These are phyloP conservation scores for Podarcis cretensis DNA, from an alignment of 2,113 vertebrate species.

Conservation along the genomic window DNA sequence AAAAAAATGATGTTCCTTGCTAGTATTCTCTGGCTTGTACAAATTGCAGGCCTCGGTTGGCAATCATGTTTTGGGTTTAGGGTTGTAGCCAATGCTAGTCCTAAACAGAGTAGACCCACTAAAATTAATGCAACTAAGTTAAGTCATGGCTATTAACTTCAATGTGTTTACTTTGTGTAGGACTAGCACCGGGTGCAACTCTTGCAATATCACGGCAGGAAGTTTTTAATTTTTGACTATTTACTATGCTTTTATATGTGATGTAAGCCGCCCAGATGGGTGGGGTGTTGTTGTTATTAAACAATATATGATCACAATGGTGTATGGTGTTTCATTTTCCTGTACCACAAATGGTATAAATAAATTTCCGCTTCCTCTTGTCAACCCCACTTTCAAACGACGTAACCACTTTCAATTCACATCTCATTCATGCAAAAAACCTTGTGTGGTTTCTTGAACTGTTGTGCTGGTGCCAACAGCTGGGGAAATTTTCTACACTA, in stretches of 20 bases:
- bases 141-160: no score
- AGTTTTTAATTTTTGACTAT: no score
- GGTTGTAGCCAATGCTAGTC: no score
- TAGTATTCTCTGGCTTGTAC: background rate
- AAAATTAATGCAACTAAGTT: no score
- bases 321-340: background rate
- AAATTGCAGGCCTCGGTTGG: background rate
- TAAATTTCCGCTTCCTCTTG: background rate
- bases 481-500: background rate
- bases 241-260: no score
- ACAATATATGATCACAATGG: no score
- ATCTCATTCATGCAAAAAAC: no score
- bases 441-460: background rate
- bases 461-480: background rate
- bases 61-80: background rate
- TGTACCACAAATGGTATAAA: background rate
- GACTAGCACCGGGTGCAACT: no score
- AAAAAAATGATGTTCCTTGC: background rate
- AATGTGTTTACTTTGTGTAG: no score
- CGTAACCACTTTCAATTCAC: background rate
- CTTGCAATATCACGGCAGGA: no score
- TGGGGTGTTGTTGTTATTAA: background rate
- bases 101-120: no score
- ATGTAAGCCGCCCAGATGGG: no score
- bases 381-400: background rate